phyloP scores from a whole-genome alignment of 2,888 invertebrate genomes.

The Dryocosmus kuriphilus region DNA sequence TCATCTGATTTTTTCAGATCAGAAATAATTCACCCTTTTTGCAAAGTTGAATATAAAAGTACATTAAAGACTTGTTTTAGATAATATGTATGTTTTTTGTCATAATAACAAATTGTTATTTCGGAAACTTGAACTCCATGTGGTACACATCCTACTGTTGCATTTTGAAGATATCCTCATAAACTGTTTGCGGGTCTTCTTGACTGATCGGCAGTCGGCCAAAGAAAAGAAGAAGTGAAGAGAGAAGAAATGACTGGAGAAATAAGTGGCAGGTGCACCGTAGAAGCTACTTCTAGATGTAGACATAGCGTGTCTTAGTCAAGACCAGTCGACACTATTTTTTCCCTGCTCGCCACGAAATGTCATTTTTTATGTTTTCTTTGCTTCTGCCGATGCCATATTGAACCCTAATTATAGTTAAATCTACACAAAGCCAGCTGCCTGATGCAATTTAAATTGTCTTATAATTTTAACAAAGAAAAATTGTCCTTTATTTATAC shows the following conservation, averaged over 20 bases:
- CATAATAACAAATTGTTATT: not conserved
- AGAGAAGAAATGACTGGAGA: not conserved
- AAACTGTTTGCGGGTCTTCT: conserved; percentile 8
- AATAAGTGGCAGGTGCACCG: conserved; percentile 34
- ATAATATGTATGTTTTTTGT: not conserved
- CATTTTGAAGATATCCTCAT: not conserved
- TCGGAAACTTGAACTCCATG: not conserved
- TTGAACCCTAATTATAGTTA: conserved; percentile 15
- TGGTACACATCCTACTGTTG: not conserved
- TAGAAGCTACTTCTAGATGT: conserved; percentile 1
- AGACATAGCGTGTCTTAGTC: conserved; percentile 8
- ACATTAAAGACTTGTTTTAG: too few species aligned
- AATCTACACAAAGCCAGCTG: conserved; percentile 8
- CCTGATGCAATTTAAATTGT: not conserved
- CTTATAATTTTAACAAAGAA: not conserved
- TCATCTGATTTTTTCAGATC: too few species aligned
- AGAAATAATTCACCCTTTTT: too few species aligned
- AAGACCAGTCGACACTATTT: conserved; percentile 1
- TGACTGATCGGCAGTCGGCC: not conserved
- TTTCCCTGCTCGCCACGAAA: conserved; percentile 1
- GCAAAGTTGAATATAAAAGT: too few species aligned
- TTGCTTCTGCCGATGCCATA: conserved; percentile 11
- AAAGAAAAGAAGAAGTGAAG: not conserved
- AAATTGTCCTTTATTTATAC: not conserved
- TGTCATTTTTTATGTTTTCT: conserved; percentile 19